These are phyloP conservation scores for Andrena trimmerana DNA, from an alignment of 2,888 invertebrate genomes.

Conservation along the genomic window DNA sequence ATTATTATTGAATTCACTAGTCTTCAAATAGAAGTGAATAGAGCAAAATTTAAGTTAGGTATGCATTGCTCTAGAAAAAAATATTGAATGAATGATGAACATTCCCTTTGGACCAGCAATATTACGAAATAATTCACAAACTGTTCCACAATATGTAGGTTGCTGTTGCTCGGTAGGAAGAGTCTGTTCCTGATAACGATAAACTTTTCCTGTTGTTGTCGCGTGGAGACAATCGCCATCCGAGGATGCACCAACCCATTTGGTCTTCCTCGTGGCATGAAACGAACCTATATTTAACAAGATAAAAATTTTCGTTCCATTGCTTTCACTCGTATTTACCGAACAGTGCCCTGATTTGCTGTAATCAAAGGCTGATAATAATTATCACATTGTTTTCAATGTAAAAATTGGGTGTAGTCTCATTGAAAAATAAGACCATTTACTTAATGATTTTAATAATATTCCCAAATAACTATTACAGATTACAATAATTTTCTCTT, in stretches of 20 bases:
- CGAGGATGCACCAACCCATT: conserved; percentile 48
- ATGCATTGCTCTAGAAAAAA: not conserved
- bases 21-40: not conserved
- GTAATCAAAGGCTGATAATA: not conserved
- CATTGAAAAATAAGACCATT: not conserved
- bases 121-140: conserved; percentile 61
- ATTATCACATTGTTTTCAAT: not conserved
- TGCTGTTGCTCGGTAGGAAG: conserved; percentile 57
- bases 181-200: conserved; percentile 70
- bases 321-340: not conserved
- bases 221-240: conserved; percentile 53
- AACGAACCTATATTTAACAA: conserved; percentile 30
- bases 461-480: too few species aligned
- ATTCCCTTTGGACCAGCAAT: conserved; percentile 41
- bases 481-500: too few species aligned
- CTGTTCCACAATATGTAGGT: conserved; percentile 41
- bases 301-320: conserved; percentile 37
- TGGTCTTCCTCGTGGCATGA: conserved; percentile 43
- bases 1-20: not conserved
- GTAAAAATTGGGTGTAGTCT: not conserved
- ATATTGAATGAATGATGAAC: conserved; percentile 14
- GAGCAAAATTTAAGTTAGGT: not conserved
- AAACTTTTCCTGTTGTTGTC: conserved; percentile 69
- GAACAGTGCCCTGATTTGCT: not conserved
- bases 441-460: too few species aligned